Base-by-base conservation (phyloP, 1,140 invertebrate genomes). In the Cotesia vestalis region DNA sequence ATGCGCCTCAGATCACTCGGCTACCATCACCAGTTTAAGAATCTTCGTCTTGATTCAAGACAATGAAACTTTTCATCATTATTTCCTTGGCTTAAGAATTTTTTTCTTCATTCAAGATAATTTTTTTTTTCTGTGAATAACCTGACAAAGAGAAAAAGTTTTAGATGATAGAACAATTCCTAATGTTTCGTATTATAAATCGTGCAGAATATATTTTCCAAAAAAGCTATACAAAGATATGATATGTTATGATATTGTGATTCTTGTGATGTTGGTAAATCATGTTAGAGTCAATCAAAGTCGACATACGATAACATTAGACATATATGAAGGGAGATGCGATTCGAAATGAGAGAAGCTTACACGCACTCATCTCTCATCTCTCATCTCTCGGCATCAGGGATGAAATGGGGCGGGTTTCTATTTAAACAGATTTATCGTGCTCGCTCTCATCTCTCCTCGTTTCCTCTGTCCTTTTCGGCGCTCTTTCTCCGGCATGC, bases 381-480 rank as follows among this genome's bases (percentile, higher is more conserved):
- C 57, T 20, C 57, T 59, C 57, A 46, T 46, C 8, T 46, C 11
- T 46, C 40, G 8, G 40, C 40, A 61, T 64, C 27, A 36, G 46
- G 62, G 62, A 38, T 67, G 66, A 27, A 67, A 67, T 35, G 51
- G 66, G 66, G 66, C 66, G 66, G 63, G 66, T 67, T 67, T 67
- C 40, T 55, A 67, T 67, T 55, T 55, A 55, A 67, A 35, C 52
- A 20, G 51, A 55, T 64, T n/a, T 36, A 46, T 64, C 62, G 12
- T 36, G 11, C 12, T 64, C 35, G 12, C 14, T 27, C 27, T 27
- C 27, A 2, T 27, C 27, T 20, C 11, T 36, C 9, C 36, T 63
- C 11, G 35, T 52, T 51, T 27, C 14, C 35, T 52, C 46, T 52
- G 27, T 27, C 27, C 46, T 52, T 1, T 12, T 12, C 17, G 40